Evolutionary conservation across 2,888 invertebrate genomes (phyloP).

Genomic region (Keiferia lycopersicella): DNA sequence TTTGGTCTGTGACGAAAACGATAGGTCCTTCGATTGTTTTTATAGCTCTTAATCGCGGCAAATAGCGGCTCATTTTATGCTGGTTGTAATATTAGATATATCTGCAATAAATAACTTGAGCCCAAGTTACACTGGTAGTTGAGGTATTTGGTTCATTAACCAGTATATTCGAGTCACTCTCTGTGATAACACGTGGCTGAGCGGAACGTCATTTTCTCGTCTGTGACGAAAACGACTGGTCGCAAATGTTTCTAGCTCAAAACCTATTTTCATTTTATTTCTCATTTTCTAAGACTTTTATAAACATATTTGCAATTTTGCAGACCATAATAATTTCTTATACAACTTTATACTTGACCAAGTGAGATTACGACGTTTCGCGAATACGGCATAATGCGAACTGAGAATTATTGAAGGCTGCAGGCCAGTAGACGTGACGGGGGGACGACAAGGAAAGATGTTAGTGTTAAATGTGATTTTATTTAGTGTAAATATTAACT

Average conservation of each 20-base stretch:
- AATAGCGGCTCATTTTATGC: too few relatives aligned
- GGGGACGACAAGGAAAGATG: conserved; percentile 29
- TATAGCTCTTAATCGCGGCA: neutral
- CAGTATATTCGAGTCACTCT: too few relatives aligned
- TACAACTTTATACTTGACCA: neutral
- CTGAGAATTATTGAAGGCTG: neutral
- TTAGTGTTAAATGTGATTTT: conserved; percentile 71
- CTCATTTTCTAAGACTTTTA: neutral
- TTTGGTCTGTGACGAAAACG: too few relatives aligned
- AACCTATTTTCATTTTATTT: neutral
- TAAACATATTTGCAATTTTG: neutral
- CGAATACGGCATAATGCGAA: neutral
- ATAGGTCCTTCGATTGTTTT: neutral
- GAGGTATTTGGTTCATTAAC: too few relatives aligned
- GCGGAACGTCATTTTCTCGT: neutral
- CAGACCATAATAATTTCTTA: neutral
- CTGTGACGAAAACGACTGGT: neutral
- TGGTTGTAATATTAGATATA: too few relatives aligned
- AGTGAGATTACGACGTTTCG: neutral
- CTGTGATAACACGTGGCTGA: neutral
- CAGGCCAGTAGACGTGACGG: conserved; percentile 30
- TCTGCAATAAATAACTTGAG: too few relatives aligned
- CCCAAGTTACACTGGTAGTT: too few relatives aligned
- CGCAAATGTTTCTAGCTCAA: neutral
- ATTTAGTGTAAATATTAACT: conserved; percentile 73